Percentiles rank a stretch among this genome's conserved stretches.
phyloP scores from a whole-genome alignment of 2,113 vertebrate genomes.

The Bambusicola thoracicus region DNA sequence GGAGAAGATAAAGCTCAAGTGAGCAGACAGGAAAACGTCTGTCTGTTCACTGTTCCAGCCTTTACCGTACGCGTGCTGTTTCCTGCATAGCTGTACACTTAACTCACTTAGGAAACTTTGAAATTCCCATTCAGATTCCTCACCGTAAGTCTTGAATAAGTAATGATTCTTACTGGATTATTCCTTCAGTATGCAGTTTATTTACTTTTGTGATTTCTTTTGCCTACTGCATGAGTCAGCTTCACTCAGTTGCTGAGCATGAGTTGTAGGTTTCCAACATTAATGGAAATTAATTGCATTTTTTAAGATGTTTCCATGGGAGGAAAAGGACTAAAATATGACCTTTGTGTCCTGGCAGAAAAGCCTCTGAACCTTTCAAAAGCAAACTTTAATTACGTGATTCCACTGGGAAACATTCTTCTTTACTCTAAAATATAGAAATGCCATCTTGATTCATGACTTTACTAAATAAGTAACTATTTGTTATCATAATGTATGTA shows the following conservation, averaged over 20 bases:
- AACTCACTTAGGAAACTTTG: background rate
- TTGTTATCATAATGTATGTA: background rate
- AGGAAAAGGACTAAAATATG: background rate
- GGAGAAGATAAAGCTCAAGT: background rate
- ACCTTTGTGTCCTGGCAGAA: background rate
- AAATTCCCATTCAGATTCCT: conserved; percentile 17
- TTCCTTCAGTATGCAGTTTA: background rate
- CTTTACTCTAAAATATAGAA: background rate
- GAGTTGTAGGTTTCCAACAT: background rate
- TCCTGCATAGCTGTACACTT: background rate
- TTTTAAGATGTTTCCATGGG: background rate
- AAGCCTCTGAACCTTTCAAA: background rate
- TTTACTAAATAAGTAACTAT: background rate
- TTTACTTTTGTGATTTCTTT: background rate
- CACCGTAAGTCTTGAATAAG: background rate
- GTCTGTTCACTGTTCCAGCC: background rate
- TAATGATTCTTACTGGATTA: background rate
- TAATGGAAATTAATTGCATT: background rate
- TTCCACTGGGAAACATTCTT: background rate
- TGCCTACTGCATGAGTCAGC: background rate
- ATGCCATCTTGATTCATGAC: background rate
- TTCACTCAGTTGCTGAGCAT: background rate
- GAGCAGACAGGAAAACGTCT: background rate
- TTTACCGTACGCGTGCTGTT: accelerated
- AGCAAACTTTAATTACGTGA: background rate